phyloP scores from a whole-genome alignment of 2,113 vertebrate species.

The Eidolon helvum region DNA sequence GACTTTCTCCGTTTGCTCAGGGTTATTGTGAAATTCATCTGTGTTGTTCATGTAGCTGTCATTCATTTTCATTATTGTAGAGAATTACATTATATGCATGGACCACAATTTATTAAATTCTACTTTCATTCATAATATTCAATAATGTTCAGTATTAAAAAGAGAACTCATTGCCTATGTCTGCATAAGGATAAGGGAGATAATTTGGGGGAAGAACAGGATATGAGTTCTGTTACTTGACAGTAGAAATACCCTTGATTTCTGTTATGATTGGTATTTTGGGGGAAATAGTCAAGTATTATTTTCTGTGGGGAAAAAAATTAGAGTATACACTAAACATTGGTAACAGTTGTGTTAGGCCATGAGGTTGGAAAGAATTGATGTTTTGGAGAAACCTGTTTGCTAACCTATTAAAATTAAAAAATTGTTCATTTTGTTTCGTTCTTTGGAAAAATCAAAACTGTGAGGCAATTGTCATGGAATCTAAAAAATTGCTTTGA shows the following conservation, averaged over 20 bases:
- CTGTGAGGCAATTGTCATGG: neutral
- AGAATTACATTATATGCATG: neutral
- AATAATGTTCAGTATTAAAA: neutral
- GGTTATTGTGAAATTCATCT: neutral
- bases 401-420: neutral
- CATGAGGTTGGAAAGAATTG: neutral
- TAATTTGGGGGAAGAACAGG: neutral
- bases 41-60: neutral
- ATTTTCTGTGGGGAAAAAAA: neutral
- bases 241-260: neutral
- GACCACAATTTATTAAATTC: neutral
- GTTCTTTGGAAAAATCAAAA: neutral
- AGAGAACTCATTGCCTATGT: neutral
- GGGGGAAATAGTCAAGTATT: neutral
- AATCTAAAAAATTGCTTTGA: constrained; percentile 6
- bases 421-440: neutral
- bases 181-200: neutral
- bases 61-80: neutral
- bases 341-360: neutral
- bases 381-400: neutral
- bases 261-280: neutral
- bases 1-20: neutral
- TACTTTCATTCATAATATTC: neutral
- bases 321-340: neutral
- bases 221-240: neutral